Evolutionary conservation across 2,888 invertebrate species (phyloP).

Genomic region (Poecilus cupreus): DNA sequence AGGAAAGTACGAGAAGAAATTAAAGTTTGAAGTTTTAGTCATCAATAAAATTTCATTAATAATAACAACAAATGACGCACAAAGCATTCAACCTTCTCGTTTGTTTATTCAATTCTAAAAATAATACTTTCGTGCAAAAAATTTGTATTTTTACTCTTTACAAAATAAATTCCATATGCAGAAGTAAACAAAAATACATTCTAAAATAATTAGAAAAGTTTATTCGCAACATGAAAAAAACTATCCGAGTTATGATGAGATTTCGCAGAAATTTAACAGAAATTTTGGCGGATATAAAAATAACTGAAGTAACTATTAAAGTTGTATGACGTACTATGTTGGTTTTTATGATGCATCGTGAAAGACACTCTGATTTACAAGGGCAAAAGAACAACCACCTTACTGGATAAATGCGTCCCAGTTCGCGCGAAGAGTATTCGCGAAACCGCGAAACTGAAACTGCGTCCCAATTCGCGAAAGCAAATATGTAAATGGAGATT

Average conservation of each 20-base stretch:
- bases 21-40: too few relatives aligned
- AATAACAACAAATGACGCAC: not conserved
- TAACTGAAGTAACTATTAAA: constrained; percentile 33
- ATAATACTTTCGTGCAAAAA: not conserved
- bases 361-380: constrained; percentile 42
- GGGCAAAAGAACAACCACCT: constrained; percentile 51
- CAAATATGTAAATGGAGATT: not conserved
- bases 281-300: constrained; percentile 36
- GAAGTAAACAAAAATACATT: constrained; percentile 17
- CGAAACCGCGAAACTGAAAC: not conserved
- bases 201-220: constrained; percentile 16
- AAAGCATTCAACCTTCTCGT: not conserved
- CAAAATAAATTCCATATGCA: not conserved
- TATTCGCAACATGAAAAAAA: constrained; percentile 8
- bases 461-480: not conserved
- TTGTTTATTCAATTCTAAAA: not conserved
- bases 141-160: not conserved
- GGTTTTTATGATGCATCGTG: constrained; percentile 36
- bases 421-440: not conserved
- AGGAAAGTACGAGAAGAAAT: too few relatives aligned
- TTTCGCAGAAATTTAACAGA: constrained; percentile 13
- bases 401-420: constrained; percentile 7
- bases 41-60: too few relatives aligned
- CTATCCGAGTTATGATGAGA: not conserved
- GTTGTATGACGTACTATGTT: constrained; percentile 21